phyloP scores from a whole-genome alignment of 1,140 invertebrate genomes.

The Ditylenchus dipsaci region DNA sequence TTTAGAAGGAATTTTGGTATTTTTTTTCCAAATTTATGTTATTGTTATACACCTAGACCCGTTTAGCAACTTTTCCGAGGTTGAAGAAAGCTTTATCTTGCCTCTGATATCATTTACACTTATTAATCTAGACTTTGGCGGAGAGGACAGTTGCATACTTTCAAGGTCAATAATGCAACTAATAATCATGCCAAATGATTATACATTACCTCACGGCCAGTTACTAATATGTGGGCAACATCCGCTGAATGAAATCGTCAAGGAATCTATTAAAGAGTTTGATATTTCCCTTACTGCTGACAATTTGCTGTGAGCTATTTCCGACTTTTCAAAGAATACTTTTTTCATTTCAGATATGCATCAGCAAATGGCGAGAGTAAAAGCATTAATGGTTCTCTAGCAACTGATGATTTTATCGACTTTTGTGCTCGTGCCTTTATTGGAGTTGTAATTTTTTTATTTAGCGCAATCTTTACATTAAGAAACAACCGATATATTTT shows the following conservation, averaged over 20 bases:
- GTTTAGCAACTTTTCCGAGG: too few species aligned
- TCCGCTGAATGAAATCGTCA: constrained; percentile 13
- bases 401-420: neutral
- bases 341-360: neutral
- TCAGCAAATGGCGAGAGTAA: neutral
- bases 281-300: neutral
- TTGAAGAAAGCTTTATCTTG: too few species aligned
- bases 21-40: neutral
- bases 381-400: neutral
- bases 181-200: constrained; percentile 26
- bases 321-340: neutral
- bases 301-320: neutral
- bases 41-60: neutral
- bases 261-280: constrained; percentile 19
- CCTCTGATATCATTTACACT: too few species aligned
- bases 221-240: constrained; percentile 11
- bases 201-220: neutral
- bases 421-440: neutral
- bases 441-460: neutral
- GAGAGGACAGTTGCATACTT: constrained; percentile 7
- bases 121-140: constrained; percentile 8
- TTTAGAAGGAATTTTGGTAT: constrained; percentile 36
- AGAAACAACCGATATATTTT: neutral
- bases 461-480: neutral
- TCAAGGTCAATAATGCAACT: constrained; percentile 22